These are phyloP conservation scores for Heliconius hortense DNA, from an alignment of 2,888 invertebrate genomes.

Conservation along the genomic window DNA sequence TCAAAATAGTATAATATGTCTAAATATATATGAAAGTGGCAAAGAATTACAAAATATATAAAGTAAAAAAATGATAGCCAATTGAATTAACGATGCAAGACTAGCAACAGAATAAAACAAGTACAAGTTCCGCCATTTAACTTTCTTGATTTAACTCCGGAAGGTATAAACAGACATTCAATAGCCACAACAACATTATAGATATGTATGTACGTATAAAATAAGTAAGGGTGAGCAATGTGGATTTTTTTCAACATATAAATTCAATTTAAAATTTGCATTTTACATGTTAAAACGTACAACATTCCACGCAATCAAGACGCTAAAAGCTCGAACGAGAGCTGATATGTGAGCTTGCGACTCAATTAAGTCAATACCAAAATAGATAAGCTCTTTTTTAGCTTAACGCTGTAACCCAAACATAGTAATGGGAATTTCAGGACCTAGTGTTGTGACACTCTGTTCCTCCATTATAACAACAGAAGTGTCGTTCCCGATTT, in stretches of 20 bases:
- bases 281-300: conserved; percentile 31
- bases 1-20: no score
- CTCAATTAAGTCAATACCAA: conserved; percentile 21
- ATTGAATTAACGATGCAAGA: background rate
- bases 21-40: no score
- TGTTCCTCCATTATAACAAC: background rate
- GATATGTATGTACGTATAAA: background rate
- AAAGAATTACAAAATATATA: background rate
- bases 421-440: background rate
- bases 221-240: background rate
- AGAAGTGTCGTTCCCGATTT: background rate
- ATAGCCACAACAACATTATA: conserved; percentile 1
- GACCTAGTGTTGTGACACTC: background rate
- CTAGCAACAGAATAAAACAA: background rate
- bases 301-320: conserved; percentile 39
- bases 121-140: background rate
- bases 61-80: background rate
- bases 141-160: background rate
- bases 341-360: conserved; percentile 20
- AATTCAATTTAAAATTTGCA: conserved; percentile 34
- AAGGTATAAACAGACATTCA: background rate
- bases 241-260: conserved; percentile 12
- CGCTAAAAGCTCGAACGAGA: conserved; percentile 20
- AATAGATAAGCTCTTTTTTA: background rate
- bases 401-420: background rate